These are phyloP conservation scores for Ardeotis arabs DNA, from an alignment of 2,113 vertebrate genomes.

Conservation along the genomic window DNA sequence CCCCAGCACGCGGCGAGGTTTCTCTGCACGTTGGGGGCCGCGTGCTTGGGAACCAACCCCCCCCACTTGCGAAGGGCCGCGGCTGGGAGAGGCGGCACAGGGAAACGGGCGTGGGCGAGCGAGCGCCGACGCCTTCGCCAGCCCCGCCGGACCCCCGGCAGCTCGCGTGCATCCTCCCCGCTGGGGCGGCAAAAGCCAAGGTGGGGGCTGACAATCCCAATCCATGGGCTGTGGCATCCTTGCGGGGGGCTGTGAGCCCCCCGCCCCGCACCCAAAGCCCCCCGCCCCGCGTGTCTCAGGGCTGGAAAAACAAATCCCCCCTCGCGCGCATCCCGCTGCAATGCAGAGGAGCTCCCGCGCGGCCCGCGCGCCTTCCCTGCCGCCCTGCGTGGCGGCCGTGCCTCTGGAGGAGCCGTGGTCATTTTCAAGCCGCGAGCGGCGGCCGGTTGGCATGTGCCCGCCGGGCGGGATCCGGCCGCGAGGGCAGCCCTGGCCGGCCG, in stretches of 20 bases:
- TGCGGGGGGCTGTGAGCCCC: accelerated
- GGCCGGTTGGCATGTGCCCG: slow-evolving; percentile 1
- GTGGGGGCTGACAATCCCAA: background rate
- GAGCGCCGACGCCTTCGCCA: accelerated
- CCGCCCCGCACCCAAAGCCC: accelerated
- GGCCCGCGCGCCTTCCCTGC: background rate
- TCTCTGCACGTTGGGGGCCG: background rate
- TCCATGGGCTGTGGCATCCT: background rate
- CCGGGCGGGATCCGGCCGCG: background rate
- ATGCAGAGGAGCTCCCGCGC: slow-evolving; percentile 42
- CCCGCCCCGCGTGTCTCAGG: background rate
- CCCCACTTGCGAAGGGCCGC: background rate
- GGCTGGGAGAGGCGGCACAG: background rate
- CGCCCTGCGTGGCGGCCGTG: background rate
- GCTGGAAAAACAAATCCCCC: background rate
- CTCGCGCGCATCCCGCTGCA: slow-evolving; percentile 17
- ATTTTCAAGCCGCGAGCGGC: background rate
- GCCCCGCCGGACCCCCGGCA: background rate
- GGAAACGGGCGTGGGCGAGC: background rate
- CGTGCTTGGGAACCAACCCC: background rate
- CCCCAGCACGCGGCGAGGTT: background rate
- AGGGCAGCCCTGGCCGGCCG: background rate
- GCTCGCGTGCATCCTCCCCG: background rate
- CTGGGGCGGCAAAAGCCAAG: accelerated
- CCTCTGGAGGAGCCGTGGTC: background rate